Base-by-base conservation (phyloP, 2,113 vertebrate species). In the Microtus pennsylvanicus region DNA sequence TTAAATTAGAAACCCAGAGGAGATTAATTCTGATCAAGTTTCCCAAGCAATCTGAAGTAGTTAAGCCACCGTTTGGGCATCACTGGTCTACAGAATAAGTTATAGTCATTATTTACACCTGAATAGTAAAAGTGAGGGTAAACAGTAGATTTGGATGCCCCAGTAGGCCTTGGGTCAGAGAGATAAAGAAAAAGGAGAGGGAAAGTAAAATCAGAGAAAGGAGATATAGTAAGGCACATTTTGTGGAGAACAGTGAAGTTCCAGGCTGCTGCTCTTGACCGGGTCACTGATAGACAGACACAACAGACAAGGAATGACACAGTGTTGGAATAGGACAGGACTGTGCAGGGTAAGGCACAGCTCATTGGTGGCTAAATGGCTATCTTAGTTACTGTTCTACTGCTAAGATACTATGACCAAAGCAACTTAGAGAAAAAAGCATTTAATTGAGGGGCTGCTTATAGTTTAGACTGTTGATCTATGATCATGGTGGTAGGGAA, bases 1-100 rank as follows among this genome's bases (percentile, higher is more conserved):
- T 8, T 81, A 63, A 85, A 80, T 83, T 90, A 93, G 61, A 96
- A 63, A 61, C 72, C 92, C 70, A 92, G 70, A 91, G 65, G 74
- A 70, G 8, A 61, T 13, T 65, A 81, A n/a, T 87, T 94, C 76
- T 88, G 90, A 83, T 93, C 22, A 90, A 87, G 45, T 35, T 72
- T 50, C 58, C 63, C 61, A 87, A 83, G 70, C n/a, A 76, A 82
- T 92, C 13, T 78, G 69, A 94, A 38, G 69, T 75, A 83, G 74
- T 26, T 63, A 94, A 38, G 28, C 21, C 26, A 47, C 16, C n/a
- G 26, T 81, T 52, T 89, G 28, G 55, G 35, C 70, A 90, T 52
- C 67, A 70, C 6, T 90, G 75, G 87, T 67, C 35, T 52, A 70
- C 14, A 61, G 42, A 89, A 30, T 14, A 85, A 87, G 45, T 45